Conservation (phyloP, 2,113 vertebrate species). For the Melanerpes formicivorus region DNA sequence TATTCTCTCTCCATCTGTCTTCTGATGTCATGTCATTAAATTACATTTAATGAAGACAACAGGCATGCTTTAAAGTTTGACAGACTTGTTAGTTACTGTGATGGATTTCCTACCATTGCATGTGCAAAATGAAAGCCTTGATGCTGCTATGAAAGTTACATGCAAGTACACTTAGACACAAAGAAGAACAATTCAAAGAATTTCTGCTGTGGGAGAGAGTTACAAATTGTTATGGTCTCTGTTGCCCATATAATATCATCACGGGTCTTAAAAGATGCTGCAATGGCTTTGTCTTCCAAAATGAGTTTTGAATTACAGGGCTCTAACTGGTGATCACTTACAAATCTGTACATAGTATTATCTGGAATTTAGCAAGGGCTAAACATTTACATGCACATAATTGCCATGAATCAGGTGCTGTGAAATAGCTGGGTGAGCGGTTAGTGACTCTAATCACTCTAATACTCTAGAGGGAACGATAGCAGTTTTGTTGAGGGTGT, state of each 20-base stretch:
- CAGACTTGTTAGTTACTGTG: not conserved
- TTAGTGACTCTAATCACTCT: too few relatives aligned
- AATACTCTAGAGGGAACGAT: too few relatives aligned
- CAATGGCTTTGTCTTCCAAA: too few relatives aligned
- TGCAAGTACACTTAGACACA: not conserved
- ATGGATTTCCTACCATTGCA: not conserved
- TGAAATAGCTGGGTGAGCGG: too few relatives aligned
- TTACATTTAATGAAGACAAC: not conserved
- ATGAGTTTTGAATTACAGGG: too few relatives aligned
- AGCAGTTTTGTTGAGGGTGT: too few relatives aligned
- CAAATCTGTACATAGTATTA: too few relatives aligned
- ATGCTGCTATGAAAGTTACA: not conserved
- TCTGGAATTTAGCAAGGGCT: too few relatives aligned
- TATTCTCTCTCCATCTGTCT: not conserved
- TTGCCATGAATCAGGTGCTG: too few relatives aligned
- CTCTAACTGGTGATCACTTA: too few relatives aligned
- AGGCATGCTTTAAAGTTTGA: not conserved
- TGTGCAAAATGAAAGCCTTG: not conserved
- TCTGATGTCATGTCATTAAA: not conserved
- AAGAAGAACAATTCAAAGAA: not conserved
- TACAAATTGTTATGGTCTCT: not conserved
- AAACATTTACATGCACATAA: too few relatives aligned
- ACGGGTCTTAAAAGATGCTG: not conserved
- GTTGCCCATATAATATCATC: not conserved
- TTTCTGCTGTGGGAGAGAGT: not conserved